These are phyloP conservation scores for Phyllopteryx taeniolatus DNA, from an alignment of 2,113 vertebrate species.

Conservation along the genomic window DNA sequence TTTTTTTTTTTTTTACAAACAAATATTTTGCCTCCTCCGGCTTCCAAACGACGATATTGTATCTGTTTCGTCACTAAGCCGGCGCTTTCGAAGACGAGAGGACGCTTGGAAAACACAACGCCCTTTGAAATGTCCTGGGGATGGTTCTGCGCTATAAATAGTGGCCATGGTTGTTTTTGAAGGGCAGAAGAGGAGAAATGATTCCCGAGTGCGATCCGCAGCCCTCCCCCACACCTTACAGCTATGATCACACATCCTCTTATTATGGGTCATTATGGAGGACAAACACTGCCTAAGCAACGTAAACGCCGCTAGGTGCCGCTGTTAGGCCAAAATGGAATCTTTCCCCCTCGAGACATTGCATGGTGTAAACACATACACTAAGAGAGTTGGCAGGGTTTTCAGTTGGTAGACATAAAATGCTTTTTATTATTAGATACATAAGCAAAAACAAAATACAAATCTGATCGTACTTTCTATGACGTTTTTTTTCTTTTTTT, in stretches of 20 bases:
- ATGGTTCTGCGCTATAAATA: constrained; percentile 13
- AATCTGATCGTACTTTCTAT: constrained; percentile 69
- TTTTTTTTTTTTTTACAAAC: too few species aligned
- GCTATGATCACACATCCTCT: constrained; percentile 44
- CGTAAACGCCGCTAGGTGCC: constrained; percentile 62
- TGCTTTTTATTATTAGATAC: constrained; percentile 70
- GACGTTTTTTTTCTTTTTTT: constrained; percentile 56
- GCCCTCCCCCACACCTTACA: constrained; percentile 60
- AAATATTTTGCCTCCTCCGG: not conserved
- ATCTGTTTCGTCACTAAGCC: not conserved
- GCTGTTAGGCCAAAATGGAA: constrained; percentile 47
- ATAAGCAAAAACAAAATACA: constrained; percentile 54
- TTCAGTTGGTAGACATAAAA: constrained; percentile 62
- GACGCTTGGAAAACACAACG: not conserved
- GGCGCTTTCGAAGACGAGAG: not conserved
- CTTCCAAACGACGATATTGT: not conserved
- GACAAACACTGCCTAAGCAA: constrained; percentile 52
- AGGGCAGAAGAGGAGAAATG: constrained; percentile 33
- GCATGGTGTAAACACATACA: not conserved
- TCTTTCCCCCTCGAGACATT: too few species aligned
- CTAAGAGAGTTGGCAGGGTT: constrained; percentile 20
- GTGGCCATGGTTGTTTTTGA: constrained; percentile 18
- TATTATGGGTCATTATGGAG: constrained; percentile 62
- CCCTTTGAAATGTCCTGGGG: not conserved
- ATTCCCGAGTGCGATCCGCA: constrained; percentile 26